A percentile compares a stretch with the other conserved stretches of the same genome.
Evolutionary conservation across 2,888 invertebrate genomes (phyloP).

Genomic region (Machimus rusticus): DNA sequence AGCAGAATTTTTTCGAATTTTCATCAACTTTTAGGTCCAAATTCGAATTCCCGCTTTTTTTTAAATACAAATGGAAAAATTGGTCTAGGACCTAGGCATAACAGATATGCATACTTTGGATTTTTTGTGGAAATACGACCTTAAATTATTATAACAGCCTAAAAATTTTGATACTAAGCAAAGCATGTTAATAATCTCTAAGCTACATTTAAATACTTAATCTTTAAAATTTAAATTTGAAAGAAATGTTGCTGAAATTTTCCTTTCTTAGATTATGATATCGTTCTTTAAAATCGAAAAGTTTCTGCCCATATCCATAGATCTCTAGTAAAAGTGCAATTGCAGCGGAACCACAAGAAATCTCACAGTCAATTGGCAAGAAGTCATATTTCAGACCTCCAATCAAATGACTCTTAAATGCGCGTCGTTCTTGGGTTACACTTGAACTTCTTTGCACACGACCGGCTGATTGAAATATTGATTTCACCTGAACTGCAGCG

Average conservation of each 20-base stretch:
- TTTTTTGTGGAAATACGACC: too few relatives aligned
- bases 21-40: too few relatives aligned
- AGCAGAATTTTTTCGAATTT: too few relatives aligned
- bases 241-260: not conserved
- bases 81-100: too few relatives aligned
- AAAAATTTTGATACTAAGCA: too few relatives aligned
- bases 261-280: not conserved
- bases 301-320: not conserved
- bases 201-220: too few relatives aligned
- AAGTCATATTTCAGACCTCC: not conserved
- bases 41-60: too few relatives aligned
- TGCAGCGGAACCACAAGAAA: not conserved
- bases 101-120: too few relatives aligned
- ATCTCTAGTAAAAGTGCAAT: not conserved
- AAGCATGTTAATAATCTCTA: too few relatives aligned
- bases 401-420: not conserved
- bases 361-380: not conserved
- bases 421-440: not conserved
- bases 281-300: not conserved
- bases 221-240: not conserved
- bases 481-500: constrained; percentile 5
- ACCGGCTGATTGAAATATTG: not conserved
- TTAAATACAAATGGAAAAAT: too few relatives aligned
- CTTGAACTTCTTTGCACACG: constrained; percentile 18
- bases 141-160: too few relatives aligned